Conservation (phyloP, 37 sponge, comb jelly and placozoan genomes). For the Aplysina aerophoba region DNA sequence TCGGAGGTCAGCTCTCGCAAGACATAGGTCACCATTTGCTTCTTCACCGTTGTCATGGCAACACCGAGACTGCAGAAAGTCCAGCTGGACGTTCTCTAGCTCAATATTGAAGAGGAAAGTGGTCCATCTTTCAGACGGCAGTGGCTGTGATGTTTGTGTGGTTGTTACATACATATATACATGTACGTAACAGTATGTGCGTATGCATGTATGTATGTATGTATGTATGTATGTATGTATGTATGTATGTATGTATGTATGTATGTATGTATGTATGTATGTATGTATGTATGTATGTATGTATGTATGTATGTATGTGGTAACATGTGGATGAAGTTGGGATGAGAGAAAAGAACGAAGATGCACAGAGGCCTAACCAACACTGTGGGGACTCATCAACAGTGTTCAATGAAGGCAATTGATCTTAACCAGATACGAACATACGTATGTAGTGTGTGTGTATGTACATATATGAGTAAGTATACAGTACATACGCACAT, state of each 20-base stretch:
- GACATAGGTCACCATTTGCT: conserved; percentile 20
- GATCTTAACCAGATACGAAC: no score
- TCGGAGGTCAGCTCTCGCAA: conserved; percentile 80
- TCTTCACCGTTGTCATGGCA: background rate
- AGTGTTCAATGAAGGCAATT: no score
- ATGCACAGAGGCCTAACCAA: background rate
- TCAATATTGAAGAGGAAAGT: conserved; percentile 67
- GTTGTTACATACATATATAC: background rate
- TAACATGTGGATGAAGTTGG: background rate
- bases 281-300: background rate
- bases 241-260: no score
- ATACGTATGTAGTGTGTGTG: no score
- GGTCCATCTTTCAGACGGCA: conserved; percentile 75
- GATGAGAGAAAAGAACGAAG: background rate
- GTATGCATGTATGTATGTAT: background rate
- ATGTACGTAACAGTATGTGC: background rate
- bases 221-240: no score
- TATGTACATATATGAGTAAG: no score
- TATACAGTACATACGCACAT: no score
- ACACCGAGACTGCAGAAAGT: conserved; percentile 61
- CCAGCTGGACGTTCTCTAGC: conserved; percentile 71
- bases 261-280: background rate
- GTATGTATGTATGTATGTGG: background rate
- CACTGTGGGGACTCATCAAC: no score
- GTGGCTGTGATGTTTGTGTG: conserved; percentile 44